A percentile compares a stretch with the other conserved stretches of the same genome.
These are phyloP conservation scores for Dendrolimus kikuchii DNA, from an alignment of 1,140 invertebrate species.

Conservation along the genomic window DNA sequence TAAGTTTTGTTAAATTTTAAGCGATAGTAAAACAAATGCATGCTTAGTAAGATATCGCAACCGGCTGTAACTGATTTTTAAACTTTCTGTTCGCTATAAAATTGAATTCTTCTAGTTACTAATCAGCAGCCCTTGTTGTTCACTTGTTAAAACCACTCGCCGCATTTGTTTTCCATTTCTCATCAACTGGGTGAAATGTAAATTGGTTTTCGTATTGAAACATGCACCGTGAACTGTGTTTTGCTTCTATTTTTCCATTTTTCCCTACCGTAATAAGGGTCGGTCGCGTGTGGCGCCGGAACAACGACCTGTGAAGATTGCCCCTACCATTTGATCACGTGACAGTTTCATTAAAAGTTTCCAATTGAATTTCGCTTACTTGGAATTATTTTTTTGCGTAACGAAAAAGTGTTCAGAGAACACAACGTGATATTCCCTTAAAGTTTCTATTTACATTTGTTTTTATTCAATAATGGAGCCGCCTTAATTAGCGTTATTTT, in stretches of 20 bases:
- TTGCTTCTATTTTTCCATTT: conserved; percentile 20
- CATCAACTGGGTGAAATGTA: conserved; percentile 23
- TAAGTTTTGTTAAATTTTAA: too few relatives aligned
- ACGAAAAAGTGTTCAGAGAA: too few relatives aligned
- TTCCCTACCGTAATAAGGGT: conserved; percentile 20
- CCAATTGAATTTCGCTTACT: not conserved
- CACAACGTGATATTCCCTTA: too few relatives aligned
- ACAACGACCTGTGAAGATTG: conserved; percentile 17
- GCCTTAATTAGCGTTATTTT: too few relatives aligned
- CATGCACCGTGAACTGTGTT: conserved; percentile 12
- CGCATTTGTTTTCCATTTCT: conserved; percentile 16
- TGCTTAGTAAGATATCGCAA: too few relatives aligned
- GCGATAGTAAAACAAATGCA: too few relatives aligned
- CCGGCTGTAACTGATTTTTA: too few relatives aligned
- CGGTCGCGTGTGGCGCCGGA: conserved; percentile 24
- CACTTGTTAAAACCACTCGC: conserved; percentile 28
- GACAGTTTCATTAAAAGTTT: conserved; percentile 18
- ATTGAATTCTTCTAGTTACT: not conserved
- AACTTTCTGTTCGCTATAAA: too few relatives aligned
- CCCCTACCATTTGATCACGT: conserved; percentile 15
- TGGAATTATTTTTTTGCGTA: too few relatives aligned
- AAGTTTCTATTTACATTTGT: too few relatives aligned
- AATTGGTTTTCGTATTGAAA: conserved; percentile 28
- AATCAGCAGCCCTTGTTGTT: not conserved
- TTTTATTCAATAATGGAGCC: too few relatives aligned